A percentile compares a stretch with the other conserved stretches of the same genome.
These are phyloP conservation scores for Cephus spinipes DNA, from an alignment of 2,888 invertebrate species.

Conservation along the genomic window DNA sequence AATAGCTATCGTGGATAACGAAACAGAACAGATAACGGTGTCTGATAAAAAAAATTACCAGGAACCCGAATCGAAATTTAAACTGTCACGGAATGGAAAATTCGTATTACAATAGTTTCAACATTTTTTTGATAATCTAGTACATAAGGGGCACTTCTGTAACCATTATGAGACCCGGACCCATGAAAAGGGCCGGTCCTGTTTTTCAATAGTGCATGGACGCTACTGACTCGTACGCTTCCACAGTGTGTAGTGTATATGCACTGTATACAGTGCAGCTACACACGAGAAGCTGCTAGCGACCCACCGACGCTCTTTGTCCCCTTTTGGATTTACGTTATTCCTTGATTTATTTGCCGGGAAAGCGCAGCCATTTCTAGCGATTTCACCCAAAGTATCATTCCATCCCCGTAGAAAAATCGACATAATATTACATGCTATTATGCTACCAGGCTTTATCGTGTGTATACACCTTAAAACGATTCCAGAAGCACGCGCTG, in stretches of 20 bases:
- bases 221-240: not conserved
- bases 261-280: not conserved
- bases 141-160: not conserved
- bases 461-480: not conserved
- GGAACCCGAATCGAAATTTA: not conserved
- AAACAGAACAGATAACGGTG: not conserved
- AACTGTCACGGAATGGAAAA: not conserved
- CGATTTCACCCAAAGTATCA: not conserved
- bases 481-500: not conserved
- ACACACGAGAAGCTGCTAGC: not conserved
- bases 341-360: slow-evolving; percentile 19
- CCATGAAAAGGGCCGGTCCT: not conserved
- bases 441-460: not conserved
- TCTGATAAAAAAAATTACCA: not conserved
- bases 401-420: not conserved
- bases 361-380: not conserved
- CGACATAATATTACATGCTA: not conserved
- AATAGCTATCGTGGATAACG: not conserved
- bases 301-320: slow-evolving; percentile 5
- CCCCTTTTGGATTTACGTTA: slow-evolving; percentile 16
- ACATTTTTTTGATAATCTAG: not conserved
- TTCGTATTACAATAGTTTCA: not conserved
- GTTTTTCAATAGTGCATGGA: not conserved
- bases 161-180: not conserved
- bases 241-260: not conserved